Evolutionary conservation across 2,888 invertebrate genomes (phyloP).

Genomic region (Timandra comae): DNA sequence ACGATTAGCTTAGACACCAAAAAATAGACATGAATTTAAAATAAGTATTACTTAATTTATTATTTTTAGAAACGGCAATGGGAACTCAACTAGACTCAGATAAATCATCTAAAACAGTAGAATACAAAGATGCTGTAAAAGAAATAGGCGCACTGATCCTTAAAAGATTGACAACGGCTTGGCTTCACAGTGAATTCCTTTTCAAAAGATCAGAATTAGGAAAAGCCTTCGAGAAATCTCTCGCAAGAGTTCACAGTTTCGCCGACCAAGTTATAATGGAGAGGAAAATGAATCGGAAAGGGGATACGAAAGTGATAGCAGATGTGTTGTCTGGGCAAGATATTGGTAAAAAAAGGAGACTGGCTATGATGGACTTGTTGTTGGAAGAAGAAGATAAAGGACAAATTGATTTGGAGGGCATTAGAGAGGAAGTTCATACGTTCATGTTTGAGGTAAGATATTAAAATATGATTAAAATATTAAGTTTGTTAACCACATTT

Average conservation of each 20-base stretch:
- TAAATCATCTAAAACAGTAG: slow-evolving; percentile 44
- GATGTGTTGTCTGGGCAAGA: slow-evolving; percentile 8
- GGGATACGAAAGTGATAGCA: slow-evolving; percentile 7
- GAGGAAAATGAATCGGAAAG: slow-evolving; percentile 37
- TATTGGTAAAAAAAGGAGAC: slow-evolving; percentile 55
- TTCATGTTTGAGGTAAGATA: slow-evolving; percentile 72
- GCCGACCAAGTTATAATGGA: slow-evolving; percentile 74
- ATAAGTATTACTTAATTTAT: not conserved
- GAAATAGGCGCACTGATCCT: slow-evolving; percentile 43
- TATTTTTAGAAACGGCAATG: slow-evolving; percentile 77
- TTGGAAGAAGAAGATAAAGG: slow-evolving; percentile 77
- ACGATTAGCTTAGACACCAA: not conserved
- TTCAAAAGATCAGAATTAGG: slow-evolving; percentile 65
- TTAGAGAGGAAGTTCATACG: slow-evolving; percentile 84
- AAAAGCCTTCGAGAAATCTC: slow-evolving; percentile 55
- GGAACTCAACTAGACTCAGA: slow-evolving; percentile 71
- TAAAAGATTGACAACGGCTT: slow-evolving; percentile 58
- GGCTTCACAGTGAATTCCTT: slow-evolving; percentile 73
- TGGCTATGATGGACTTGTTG: slow-evolving; percentile 81
- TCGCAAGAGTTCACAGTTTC: slow-evolving; percentile 69
- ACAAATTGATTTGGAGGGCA: slow-evolving; percentile 77
- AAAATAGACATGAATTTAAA: not conserved
- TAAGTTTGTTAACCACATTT: too few relatives aligned
- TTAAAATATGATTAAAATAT: too few relatives aligned
- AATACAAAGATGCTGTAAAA: slow-evolving; percentile 72